Percentiles rank a stretch among this genome's conserved stretches.
Conservation (phyloP, 2,888 invertebrate species). For the Polietes domitor region DNA sequence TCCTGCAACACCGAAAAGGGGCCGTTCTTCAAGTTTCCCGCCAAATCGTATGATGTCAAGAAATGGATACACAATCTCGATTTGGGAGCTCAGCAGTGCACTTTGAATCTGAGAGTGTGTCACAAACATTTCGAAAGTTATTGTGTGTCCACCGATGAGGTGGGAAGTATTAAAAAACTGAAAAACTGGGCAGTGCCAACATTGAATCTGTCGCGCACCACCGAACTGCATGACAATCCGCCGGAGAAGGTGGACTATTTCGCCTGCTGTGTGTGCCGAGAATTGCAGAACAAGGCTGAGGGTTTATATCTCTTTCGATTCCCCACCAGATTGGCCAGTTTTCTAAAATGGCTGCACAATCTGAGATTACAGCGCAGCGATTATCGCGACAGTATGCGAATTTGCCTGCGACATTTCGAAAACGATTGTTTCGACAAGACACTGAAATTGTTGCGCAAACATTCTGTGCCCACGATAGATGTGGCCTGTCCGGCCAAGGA, state of each 20-base stretch:
- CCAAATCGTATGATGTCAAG: conserved; percentile 24
- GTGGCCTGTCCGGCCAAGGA: conserved; percentile 18
- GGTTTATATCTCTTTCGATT: conserved; percentile 70
- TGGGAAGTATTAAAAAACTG: conserved; percentile 43
- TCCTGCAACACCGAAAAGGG: conserved; percentile 49
- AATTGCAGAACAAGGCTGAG: conserved; percentile 58
- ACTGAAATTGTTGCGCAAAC: conserved; percentile 30
- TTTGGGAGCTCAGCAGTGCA: conserved; percentile 54
- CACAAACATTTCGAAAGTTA: conserved; percentile 65
- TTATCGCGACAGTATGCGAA: conserved; percentile 53
- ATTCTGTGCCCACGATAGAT: conserved; percentile 54
- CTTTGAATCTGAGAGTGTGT: conserved; percentile 60
- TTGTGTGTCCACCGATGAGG: conserved; percentile 43
- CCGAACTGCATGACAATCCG: conserved; percentile 55
- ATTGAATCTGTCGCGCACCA: conserved; percentile 55
- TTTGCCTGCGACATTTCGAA: conserved; percentile 67
- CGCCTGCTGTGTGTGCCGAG: conserved; percentile 72
- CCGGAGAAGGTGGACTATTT: conserved; percentile 55
- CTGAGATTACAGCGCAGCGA: conserved; percentile 38
- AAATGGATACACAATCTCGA: conserved; percentile 67
- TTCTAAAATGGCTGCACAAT: conserved; percentile 67
- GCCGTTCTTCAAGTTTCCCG: conserved; percentile 63
- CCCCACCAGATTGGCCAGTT: conserved; percentile 68
- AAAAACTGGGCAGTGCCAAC: conserved; percentile 67
- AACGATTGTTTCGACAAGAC: conserved; percentile 51